Percentiles rank a stretch among this genome's conserved stretches.
Evolutionary conservation across 2,113 vertebrate genomes (phyloP).

Genomic region (Regulus satrapa): DNA sequence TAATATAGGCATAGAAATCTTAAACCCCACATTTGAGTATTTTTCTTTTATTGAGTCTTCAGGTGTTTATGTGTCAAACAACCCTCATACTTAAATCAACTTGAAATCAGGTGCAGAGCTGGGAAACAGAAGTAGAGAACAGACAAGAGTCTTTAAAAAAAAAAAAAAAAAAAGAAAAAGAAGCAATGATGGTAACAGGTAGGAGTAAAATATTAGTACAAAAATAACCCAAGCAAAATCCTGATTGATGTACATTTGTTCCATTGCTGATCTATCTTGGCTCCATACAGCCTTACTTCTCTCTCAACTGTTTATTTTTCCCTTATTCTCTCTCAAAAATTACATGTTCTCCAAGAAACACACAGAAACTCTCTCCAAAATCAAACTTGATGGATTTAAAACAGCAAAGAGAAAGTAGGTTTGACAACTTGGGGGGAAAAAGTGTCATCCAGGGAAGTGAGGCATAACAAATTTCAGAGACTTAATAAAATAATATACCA

Average conservation of each 20-base stretch:
- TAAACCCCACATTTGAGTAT: rapidly evolving
- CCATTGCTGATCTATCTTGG: background rate
- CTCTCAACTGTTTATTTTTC: background rate
- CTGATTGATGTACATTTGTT: background rate
- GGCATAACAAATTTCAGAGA: background rate
- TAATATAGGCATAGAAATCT: too few relatives aligned
- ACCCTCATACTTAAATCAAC: background rate
- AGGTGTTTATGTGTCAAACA: background rate
- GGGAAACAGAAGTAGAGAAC: background rate
- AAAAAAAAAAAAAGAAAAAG: background rate
- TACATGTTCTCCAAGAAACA: background rate
- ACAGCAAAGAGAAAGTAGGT: background rate
- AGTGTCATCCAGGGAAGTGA: background rate
- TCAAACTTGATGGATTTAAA: background rate
- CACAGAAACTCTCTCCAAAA: background rate
- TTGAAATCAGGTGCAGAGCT: background rate
- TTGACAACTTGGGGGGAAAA: background rate
- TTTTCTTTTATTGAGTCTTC: background rate
- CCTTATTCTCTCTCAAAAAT: background rate
- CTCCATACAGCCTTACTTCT: background rate
- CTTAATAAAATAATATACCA: background rate
- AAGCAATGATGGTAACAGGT: background rate
- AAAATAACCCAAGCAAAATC: background rate
- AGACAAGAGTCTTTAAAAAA: background rate
- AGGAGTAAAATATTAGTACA: rapidly evolving